Evolutionary conservation across 2,797 vertebrate genomes (phyloP).

Genomic region (Sebastolobus alascanus): DNA sequence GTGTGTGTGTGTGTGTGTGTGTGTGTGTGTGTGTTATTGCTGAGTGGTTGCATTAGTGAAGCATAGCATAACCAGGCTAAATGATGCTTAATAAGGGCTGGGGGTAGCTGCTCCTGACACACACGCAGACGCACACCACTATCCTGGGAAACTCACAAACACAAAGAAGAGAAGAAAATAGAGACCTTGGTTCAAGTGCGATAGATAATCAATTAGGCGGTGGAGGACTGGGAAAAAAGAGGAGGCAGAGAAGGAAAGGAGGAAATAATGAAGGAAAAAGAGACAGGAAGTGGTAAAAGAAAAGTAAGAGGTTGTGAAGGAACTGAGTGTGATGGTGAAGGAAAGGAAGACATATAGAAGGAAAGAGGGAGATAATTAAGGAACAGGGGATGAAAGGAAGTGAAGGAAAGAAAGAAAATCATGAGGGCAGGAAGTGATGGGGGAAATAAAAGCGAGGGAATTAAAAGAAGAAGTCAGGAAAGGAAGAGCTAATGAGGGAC

Average conservation of each 20-base stretch:
- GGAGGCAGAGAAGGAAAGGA: neutral
- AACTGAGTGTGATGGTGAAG: neutral
- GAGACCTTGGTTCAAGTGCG: neutral
- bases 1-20: no score
- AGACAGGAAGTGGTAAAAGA: neutral
- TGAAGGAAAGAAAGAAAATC: neutral
- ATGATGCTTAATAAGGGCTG: conserved; percentile 54
- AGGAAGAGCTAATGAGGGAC: neutral
- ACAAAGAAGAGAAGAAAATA: neutral
- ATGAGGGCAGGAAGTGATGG: neutral
- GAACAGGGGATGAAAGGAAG: neutral
- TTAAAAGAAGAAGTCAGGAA: neutral
- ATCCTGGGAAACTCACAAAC: neutral
- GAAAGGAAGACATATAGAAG: neutral
- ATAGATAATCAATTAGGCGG: neutral
- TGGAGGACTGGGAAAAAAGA: neutral
- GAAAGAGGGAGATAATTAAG: neutral
- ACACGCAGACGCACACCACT: neutral
- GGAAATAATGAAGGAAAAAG: neutral
- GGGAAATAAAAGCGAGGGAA: conserved; percentile 1
- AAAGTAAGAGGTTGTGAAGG: neutral
- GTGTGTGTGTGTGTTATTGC: conserved; percentile 21
- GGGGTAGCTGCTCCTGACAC: conserved; percentile 43
- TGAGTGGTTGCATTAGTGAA: conserved; percentile 40
- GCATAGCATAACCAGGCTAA: conserved; percentile 27